Conservation (phyloP, 1,140 invertebrate genomes). For the Tenebrio molitor region DNA sequence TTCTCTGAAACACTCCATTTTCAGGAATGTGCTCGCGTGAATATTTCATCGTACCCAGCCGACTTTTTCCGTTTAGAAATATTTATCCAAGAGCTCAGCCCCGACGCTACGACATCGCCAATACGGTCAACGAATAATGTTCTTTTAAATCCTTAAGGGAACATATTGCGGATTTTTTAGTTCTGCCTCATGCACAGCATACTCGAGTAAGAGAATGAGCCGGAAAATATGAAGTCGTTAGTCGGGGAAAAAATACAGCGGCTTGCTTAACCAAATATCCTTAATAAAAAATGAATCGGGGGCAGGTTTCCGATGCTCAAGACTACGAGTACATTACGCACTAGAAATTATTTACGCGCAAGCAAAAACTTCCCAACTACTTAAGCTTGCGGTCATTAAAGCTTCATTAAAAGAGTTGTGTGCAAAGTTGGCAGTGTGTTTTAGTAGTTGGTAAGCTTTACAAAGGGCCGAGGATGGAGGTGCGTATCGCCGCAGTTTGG, state of each 20-base stretch:
- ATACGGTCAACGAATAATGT: background rate
- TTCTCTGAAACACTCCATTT: constrained; percentile 3
- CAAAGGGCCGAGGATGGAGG: constrained; percentile 14
- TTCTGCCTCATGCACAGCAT: background rate
- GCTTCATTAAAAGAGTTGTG: constrained; percentile 1
- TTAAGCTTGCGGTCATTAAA: constrained; percentile 17
- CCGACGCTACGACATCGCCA: background rate
- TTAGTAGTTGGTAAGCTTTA: constrained; percentile 36
- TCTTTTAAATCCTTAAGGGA: constrained; percentile 9
- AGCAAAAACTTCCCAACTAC: background rate
- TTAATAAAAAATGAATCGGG: background rate
- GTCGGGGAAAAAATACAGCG: background rate
- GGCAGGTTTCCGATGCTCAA: background rate
- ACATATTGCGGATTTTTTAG: background rate
- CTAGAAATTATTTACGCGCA: constrained; percentile 5
- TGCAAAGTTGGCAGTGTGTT: background rate
- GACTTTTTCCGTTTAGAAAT: background rate
- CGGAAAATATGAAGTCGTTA: constrained; percentile 4
- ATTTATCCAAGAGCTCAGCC: background rate
- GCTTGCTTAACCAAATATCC: background rate
- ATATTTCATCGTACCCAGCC: constrained; percentile 1
- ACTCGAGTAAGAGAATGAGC: background rate
- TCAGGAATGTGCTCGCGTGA: constrained; percentile 2
- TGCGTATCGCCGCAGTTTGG: constrained; percentile 23
- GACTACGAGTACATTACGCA: background rate